A percentile compares a stretch with the other conserved stretches of the same genome.
These are phyloP conservation scores for Drosophila miranda DNA, from an alignment of 1,140 invertebrate genomes.

Conservation along the genomic window DNA sequence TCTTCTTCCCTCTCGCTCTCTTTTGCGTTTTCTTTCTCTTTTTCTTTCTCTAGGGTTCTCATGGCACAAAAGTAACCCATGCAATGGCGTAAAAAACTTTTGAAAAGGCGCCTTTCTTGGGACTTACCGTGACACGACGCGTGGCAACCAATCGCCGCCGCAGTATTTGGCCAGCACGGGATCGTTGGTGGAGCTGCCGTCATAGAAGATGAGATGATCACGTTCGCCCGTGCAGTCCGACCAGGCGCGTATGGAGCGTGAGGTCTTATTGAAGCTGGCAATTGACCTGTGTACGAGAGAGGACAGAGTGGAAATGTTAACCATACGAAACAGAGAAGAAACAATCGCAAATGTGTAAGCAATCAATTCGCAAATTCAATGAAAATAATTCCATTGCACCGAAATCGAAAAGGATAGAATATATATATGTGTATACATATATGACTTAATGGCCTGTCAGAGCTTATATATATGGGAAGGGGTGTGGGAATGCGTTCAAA, in stretches of 20 bases:
- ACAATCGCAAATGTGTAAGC: slow-evolving; percentile 15
- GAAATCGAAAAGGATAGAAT: slow-evolving; percentile 13
- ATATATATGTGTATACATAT: background rate
- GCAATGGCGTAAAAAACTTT: background rate
- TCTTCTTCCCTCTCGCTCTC: too few species aligned
- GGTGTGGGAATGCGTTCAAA: background rate
- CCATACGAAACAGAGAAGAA: slow-evolving; percentile 5
- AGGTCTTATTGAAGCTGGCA: slow-evolving; percentile 86
- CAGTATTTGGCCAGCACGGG: slow-evolving; percentile 93
- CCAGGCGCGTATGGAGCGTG: slow-evolving; percentile 89
- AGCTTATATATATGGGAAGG: slow-evolving; percentile 12
- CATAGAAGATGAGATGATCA: slow-evolving; percentile 93
- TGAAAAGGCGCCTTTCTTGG: background rate
- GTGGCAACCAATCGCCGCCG: slow-evolving; percentile 91
- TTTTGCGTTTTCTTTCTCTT: too few species aligned
- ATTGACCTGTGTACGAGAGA: slow-evolving; percentile 53
- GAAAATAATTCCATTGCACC: slow-evolving; percentile 47
- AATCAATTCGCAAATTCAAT: slow-evolving; percentile 47
- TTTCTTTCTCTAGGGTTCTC: too few species aligned
- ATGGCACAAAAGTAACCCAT: slow-evolving; percentile 2
- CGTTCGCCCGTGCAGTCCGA: slow-evolving; percentile 91
- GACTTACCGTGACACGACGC: slow-evolving; percentile 85
- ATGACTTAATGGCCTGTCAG: slow-evolving; percentile 21
- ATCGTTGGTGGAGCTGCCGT: slow-evolving; percentile 90
- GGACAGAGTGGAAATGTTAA: background rate